Conservation (phyloP, 35 echinoderm and acorn worm species). For the Strongylocentrotus purpuratus region DNA sequence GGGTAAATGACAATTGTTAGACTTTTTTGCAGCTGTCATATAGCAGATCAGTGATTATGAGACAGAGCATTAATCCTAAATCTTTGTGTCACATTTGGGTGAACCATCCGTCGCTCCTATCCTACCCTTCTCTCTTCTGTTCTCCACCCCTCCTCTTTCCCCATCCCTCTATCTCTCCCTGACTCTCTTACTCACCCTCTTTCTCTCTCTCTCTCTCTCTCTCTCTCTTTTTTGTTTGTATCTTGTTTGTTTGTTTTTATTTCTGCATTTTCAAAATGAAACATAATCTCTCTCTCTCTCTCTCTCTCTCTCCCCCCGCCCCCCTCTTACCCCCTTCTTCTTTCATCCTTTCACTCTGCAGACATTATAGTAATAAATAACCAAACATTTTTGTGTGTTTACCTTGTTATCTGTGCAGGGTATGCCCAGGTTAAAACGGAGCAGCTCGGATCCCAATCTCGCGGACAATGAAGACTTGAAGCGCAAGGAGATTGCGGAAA, state of each 20-base stretch:
- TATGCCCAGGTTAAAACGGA: conserved; percentile 71
- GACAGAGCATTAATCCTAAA: not conserved
- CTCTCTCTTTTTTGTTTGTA: too few relatives aligned
- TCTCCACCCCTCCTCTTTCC: not conserved
- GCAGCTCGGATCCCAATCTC: conserved; percentile 86
- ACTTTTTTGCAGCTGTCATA: not conserved
- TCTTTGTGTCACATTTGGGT: not conserved
- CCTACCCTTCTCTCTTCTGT: not conserved
- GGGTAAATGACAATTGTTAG: not conserved
- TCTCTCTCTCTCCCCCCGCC: not conserved
- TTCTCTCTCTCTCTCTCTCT: not conserved
- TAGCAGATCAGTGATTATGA: not conserved
- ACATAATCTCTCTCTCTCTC: too few relatives aligned
- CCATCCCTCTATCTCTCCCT: not conserved
- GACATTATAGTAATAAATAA: not conserved
- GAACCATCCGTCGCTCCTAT: too few relatives aligned
- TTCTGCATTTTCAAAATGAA: too few relatives aligned
- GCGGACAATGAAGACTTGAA: conserved; percentile 87
- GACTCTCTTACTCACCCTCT: not conserved
- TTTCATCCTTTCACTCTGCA: not conserved
- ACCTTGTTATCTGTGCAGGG: conserved; percentile 37
- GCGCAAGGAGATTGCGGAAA: conserved; percentile 87
- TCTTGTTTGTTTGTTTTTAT: too few relatives aligned
- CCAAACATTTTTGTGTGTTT: not conserved
- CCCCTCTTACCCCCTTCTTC: not conserved